Conservation (phyloP, 2,888 invertebrate genomes). For the Cataglyphis rosenhaueri region DNA sequence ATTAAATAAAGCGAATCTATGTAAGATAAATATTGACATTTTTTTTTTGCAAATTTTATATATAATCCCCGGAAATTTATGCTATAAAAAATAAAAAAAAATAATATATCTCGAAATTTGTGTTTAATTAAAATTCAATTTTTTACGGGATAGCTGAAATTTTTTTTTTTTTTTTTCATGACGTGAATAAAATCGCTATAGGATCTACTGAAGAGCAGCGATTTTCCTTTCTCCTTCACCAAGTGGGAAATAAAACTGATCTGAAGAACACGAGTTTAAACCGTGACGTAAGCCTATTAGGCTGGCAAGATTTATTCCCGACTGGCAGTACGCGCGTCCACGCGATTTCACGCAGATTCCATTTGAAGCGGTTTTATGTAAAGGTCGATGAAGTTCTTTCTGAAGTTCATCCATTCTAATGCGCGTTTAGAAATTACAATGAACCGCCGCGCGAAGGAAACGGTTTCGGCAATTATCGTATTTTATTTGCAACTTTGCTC, state of each 20-base stretch:
- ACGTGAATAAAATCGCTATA: constrained; percentile 7
- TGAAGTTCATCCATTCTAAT: constrained; percentile 26
- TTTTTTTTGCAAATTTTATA: background rate
- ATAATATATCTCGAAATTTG: constrained; percentile 10
- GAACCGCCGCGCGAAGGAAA: background rate
- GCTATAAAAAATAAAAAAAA: background rate
- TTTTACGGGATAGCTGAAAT: background rate
- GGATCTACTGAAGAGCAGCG: background rate
- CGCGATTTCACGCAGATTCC: constrained; percentile 54
- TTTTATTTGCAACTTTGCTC: constrained; percentile 13
- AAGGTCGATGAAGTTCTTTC: constrained; percentile 14
- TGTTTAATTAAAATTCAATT: constrained; percentile 1
- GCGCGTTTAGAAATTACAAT: constrained; percentile 36
- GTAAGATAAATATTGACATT: background rate
- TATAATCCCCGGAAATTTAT: background rate
- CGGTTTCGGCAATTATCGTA: background rate
- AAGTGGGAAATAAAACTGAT: constrained; percentile 4
- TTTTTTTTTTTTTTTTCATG: constrained; percentile 18
- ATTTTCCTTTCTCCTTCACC: constrained; percentile 31
- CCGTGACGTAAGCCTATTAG: constrained; percentile 68
- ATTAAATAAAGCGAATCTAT: background rate
- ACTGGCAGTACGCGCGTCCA: constrained; percentile 20
- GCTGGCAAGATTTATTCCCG: constrained; percentile 60
- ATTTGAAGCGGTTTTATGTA: constrained; percentile 42
- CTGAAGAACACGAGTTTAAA: constrained; percentile 58